Evolutionary conservation across 2,797 vertebrate genomes (phyloP), one percentile per base, ranked within the genome.

Genomic region (Spondyliosoma cantharus): DNA sequence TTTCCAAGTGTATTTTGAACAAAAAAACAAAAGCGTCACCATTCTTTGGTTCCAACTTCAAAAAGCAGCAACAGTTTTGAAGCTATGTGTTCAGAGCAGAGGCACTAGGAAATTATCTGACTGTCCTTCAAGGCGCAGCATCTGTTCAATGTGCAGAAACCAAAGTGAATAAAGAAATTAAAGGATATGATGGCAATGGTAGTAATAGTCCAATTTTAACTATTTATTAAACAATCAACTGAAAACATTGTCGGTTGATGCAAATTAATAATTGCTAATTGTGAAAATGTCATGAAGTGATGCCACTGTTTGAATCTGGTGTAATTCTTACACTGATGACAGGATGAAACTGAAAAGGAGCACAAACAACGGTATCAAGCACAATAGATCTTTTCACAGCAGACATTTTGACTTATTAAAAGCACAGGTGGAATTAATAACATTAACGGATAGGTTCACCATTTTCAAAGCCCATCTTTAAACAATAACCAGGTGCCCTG

Each of bases 41-140:
- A 25, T 49, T 29, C 48, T 69, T 73, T 72, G n/a, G 43, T 62
- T 84, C 45, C 11, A 64, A 45, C 24, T 43, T 62, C 25, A 80
- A 71, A 62, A 17, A 65, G 57, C 64, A 71, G 25, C 24, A 64
- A 52, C 56, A 50, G 75, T 14, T 65, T 66, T 49, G 72, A 64
- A 79, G 29, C 57, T 11, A 8, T 61, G 45, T 61, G 42, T 62
- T 72, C 13, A 74, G 22, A 78, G 49, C 45, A 48, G 57, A 85
- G 71, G 61, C 70, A 79, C 61, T 17, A 32, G 16, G 42, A 73
- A 37, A 72, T 25, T 1, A 53, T 67, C 59, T 43, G 11, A 52
- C 24, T 54, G 15, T 53, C 25, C 29, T 56, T 61, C 42, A 52
- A 64, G 27, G 13, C 67, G 13, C n/a, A 20, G 24, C 29, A 24